phyloP scores from a whole-genome alignment of 2,888 invertebrate species.

The Stegophylla sp. region DNA sequence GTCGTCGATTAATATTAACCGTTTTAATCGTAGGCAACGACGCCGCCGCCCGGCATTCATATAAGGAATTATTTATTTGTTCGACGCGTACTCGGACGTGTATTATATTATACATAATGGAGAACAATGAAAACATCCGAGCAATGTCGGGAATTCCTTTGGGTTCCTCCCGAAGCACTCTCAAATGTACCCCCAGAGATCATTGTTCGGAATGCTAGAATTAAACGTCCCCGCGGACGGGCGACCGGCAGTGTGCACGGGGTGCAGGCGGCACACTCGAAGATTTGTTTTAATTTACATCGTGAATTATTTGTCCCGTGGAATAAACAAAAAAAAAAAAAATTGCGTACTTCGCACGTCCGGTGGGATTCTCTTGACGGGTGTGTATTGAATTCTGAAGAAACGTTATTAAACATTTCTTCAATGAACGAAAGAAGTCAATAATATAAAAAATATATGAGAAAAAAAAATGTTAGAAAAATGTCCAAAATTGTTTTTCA shows the following conservation, averaged over 20 bases:
- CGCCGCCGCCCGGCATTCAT: background rate
- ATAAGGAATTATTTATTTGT: constrained; percentile 25
- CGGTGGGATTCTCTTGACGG: too few species aligned
- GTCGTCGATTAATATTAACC: constrained; percentile 14
- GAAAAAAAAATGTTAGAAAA: too few species aligned
- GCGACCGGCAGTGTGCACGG: background rate
- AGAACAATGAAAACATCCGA: constrained; percentile 30
- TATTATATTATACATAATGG: background rate
- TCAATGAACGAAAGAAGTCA: too few species aligned
- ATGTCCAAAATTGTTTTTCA: too few species aligned
- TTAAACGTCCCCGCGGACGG: constrained; percentile 9
- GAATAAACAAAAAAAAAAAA: background rate
- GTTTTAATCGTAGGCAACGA: constrained; percentile 5
- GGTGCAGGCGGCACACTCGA: background rate
- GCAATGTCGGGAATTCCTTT: constrained; percentile 21
- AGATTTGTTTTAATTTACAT: constrained; percentile 37
- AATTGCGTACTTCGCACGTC: too few species aligned
- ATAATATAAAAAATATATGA: too few species aligned
- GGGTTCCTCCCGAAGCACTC: constrained; percentile 1
- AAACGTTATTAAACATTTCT: too few species aligned
- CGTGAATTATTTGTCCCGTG: background rate
- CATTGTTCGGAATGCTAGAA: constrained; percentile 16
- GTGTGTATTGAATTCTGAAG: too few species aligned
- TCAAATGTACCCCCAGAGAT: constrained; percentile 14
- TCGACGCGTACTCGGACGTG: background rate